These are phyloP conservation scores for Agrotis clavis DNA, from an alignment of 2,888 invertebrate species.

Conservation along the genomic window DNA sequence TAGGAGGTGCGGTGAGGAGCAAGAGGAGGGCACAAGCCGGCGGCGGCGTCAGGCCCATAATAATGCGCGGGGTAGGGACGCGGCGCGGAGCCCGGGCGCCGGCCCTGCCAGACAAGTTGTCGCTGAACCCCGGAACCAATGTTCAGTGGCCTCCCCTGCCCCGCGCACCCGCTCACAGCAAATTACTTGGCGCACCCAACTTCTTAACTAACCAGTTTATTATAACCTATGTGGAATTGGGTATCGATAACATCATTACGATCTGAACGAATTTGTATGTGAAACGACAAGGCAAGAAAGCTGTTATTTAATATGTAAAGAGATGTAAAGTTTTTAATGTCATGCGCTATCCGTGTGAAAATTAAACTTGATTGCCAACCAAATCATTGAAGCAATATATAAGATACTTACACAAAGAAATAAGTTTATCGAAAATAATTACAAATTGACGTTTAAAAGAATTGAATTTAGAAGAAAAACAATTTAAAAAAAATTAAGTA, in stretches of 20 bases:
- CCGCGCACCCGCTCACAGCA: conserved; percentile 68
- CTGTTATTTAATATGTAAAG: conserved; percentile 15
- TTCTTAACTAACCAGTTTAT: conserved; percentile 77
- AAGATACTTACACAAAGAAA: neutral
- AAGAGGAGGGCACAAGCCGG: conserved; percentile 64
- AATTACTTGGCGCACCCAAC: conserved; percentile 82
- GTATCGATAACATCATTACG: conserved; percentile 66
- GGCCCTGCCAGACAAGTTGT: conserved; percentile 89
- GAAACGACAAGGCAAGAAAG: conserved; percentile 30
- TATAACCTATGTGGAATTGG: conserved; percentile 70
- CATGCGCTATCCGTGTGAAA: neutral
- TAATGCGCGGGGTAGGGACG: conserved; percentile 71
- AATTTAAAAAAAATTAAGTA: neutral
- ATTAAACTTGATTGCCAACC: neutral
- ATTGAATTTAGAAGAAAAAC: neutral
- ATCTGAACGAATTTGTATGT: conserved; percentile 41
- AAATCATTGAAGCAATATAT: neutral
- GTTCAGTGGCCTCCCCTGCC: conserved; percentile 66
- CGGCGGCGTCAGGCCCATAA: conserved; percentile 80
- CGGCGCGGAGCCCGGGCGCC: conserved; percentile 68
- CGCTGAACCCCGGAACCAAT: conserved; percentile 81
- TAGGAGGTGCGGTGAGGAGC: conserved; percentile 63
- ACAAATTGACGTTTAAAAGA: neutral
- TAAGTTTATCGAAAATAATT: conserved; percentile 1
- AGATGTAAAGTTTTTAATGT: conserved; percentile 8